Conservation (phyloP, 2,888 invertebrate genomes). For the Stratiomys singularior region DNA sequence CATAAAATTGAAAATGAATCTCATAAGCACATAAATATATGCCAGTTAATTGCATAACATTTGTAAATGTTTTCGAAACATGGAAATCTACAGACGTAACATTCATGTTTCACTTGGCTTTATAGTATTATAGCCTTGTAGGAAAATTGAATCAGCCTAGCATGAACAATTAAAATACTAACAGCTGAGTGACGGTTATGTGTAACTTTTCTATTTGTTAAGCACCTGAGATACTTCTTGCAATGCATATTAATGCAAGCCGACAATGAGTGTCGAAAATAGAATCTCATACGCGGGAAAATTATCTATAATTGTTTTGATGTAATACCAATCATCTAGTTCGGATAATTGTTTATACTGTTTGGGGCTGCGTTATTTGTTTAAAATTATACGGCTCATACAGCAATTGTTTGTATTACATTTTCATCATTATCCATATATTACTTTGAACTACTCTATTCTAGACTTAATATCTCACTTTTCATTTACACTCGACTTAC, state of each 20-base stretch:
- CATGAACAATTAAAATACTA: conserved; percentile 37
- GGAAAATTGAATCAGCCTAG: conserved; percentile 11
- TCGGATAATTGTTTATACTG: too few species aligned
- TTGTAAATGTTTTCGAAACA: conserved; percentile 13
- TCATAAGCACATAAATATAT: conserved; percentile 22
- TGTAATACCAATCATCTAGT: too few species aligned
- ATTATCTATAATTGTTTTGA: too few species aligned
- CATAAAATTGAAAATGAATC: conserved; percentile 24
- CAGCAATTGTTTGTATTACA: too few species aligned
- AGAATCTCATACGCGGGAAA: too few species aligned
- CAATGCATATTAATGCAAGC: not conserved
- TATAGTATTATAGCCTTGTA: not conserved
- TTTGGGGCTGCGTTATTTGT: too few species aligned
- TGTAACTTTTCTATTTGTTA: conserved; percentile 1
- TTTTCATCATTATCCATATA: too few species aligned
- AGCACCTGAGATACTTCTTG: not conserved
- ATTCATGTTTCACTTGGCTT: not conserved
- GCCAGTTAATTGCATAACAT: conserved; percentile 9
- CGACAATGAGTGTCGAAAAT: too few species aligned
- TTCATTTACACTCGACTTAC: not conserved
- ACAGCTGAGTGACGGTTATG: not conserved
- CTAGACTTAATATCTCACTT: too few species aligned
- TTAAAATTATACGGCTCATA: too few species aligned
- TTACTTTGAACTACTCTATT: too few species aligned
- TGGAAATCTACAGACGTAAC: not conserved